A percentile compares a stretch with the other conserved stretches of the same genome.
These are phyloP conservation scores for Cassiopea xamachana DNA, from an alignment of 30 jellyfish, hydroid and myxozoan species.

Conservation along the genomic window DNA sequence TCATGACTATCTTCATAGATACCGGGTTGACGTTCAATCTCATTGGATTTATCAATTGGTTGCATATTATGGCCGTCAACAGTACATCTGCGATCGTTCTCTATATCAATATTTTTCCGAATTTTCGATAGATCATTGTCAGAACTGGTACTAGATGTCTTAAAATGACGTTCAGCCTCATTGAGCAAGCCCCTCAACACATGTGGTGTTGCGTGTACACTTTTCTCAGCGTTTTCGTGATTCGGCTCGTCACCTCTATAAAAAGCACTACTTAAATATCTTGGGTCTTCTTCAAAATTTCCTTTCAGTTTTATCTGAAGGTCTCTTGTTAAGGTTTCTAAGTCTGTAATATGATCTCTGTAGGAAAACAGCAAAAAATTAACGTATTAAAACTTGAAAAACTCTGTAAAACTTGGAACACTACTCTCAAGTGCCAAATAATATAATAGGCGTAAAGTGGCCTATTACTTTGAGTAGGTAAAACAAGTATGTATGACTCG, in stretches of 20 bases:
- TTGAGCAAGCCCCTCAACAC: not conserved
- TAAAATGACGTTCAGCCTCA: not conserved
- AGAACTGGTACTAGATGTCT: not conserved
- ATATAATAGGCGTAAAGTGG: too few species aligned
- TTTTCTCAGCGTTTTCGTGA: not conserved
- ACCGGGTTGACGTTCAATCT: not conserved
- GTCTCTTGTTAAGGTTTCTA: constrained; percentile 40
- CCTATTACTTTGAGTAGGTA: too few species aligned
- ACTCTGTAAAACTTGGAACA: too few species aligned
- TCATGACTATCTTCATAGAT: not conserved
- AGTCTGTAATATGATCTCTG: constrained; percentile 55
- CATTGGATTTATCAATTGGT: not conserved
- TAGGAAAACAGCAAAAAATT: not conserved
- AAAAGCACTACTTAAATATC: not conserved
- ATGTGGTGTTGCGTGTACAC: not conserved
- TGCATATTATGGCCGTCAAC: not conserved
- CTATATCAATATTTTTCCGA: not conserved
- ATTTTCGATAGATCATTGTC: not conserved
- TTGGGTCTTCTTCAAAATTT: not conserved
- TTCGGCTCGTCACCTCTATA: not conserved
- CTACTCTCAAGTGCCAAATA: too few species aligned
- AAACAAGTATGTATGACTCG: too few species aligned
- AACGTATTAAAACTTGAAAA: too few species aligned
- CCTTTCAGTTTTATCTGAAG: constrained; percentile 25
- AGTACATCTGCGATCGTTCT: not conserved